Conservation (phyloP, 2,797 vertebrate species). For the Chrosomus eos region DNA sequence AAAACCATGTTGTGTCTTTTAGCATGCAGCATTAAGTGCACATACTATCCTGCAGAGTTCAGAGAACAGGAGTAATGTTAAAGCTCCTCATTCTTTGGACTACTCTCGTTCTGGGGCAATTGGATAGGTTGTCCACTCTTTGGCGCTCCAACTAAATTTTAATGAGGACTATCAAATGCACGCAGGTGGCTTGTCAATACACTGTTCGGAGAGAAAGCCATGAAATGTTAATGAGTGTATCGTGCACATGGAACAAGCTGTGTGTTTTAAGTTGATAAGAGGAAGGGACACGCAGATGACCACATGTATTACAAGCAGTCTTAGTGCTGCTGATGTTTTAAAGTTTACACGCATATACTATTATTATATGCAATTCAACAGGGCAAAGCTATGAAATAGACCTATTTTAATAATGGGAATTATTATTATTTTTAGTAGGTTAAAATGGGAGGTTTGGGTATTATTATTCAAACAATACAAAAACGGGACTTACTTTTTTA, state of each 20-base stretch:
- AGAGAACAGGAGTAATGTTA: constrained; percentile 61
- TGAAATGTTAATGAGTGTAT: constrained; percentile 77
- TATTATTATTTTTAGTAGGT: no score
- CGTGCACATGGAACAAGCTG: constrained; percentile 58
- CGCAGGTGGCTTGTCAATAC: constrained; percentile 82
- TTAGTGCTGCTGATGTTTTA: neutral
- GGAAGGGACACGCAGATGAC: constrained; percentile 52
- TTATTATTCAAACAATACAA: neutral
- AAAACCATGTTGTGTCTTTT: constrained; percentile 69
- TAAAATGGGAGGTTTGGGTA: neutral
- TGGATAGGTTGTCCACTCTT: constrained; percentile 77
- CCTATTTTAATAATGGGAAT: no score
- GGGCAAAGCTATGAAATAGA: neutral
- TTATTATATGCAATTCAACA: neutral
- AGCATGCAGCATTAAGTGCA: neutral
- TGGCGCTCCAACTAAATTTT: constrained; percentile 84
- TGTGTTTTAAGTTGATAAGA: constrained; percentile 55
- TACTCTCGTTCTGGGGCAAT: constrained; percentile 80
- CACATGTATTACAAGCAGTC: constrained; percentile 54
- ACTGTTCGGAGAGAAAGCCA: constrained; percentile 76
- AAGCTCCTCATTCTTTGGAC: constrained; percentile 76
- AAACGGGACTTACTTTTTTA: neutral
- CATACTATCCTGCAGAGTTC: neutral
- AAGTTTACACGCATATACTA: neutral
- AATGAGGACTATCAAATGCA: constrained; percentile 90